A percentile compares a stretch with the other conserved stretches of the same genome.
Evolutionary conservation across 2,888 invertebrate species (phyloP).

Genomic region (Sericinus montela): DNA sequence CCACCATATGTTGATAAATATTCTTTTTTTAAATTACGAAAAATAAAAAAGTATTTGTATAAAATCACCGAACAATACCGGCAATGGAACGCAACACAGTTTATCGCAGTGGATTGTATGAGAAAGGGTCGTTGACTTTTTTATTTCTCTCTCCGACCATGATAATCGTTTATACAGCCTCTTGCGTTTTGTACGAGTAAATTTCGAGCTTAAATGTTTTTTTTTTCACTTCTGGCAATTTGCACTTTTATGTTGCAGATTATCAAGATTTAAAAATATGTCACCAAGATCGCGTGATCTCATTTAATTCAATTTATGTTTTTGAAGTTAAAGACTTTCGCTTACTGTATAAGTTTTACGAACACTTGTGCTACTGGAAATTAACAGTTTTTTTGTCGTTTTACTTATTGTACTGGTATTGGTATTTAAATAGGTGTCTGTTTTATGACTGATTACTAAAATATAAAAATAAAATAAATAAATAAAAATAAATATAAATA

Average conservation of each 20-base stretch:
- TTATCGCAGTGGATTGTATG: background rate
- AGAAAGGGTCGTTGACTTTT: slow-evolving; percentile 10
- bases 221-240: slow-evolving; percentile 14
- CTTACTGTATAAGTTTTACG: too few relatives aligned
- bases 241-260: slow-evolving; percentile 14
- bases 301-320: background rate
- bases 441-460: too few relatives aligned
- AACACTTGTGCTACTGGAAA: too few relatives aligned
- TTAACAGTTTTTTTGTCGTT: too few relatives aligned
- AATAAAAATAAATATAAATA: too few relatives aligned
- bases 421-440: too few relatives aligned
- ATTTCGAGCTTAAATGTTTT: slow-evolving; percentile 1
- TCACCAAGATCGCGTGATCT: slow-evolving; percentile 1
- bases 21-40: background rate
- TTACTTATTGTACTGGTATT: too few relatives aligned
- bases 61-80: background rate
- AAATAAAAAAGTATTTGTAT: background rate
- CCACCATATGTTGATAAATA: too few relatives aligned
- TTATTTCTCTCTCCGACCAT: slow-evolving; percentile 2
- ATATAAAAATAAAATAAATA: too few relatives aligned
- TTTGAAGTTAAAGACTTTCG: background rate
- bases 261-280: slow-evolving; percentile 17
- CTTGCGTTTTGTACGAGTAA: slow-evolving; percentile 7
- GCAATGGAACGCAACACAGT: slow-evolving; percentile 1
- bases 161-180: slow-evolving; percentile 14